Evolutionary conservation across 2,888 invertebrate genomes (phyloP).

Genomic region (Lasioglossum lativentre): DNA sequence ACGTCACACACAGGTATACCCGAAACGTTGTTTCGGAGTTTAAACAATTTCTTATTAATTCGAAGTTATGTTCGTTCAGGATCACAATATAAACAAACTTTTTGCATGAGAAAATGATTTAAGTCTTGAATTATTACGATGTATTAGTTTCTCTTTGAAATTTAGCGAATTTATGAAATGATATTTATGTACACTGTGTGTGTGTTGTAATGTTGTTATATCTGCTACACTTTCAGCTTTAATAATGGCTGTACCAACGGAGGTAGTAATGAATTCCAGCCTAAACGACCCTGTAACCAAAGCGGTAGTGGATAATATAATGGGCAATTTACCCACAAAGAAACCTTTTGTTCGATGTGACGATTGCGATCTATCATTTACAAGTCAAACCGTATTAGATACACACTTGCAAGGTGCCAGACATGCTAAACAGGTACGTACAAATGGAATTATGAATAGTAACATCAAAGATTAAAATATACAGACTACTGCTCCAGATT

Average conservation of each 20-base stretch:
- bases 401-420: slow-evolving; percentile 84
- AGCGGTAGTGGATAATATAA: slow-evolving; percentile 85
- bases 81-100: not conserved
- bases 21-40: not conserved
- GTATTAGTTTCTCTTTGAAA: not conserved
- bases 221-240: slow-evolving; percentile 38
- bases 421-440: slow-evolving; percentile 81
- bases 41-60: slow-evolving; percentile 10
- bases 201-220: not conserved
- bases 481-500: no score
- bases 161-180: not conserved
- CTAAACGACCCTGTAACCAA: slow-evolving; percentile 84
- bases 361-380: slow-evolving; percentile 85
- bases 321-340: slow-evolving; percentile 84
- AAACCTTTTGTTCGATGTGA: slow-evolving; percentile 84
- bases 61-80: not conserved
- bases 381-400: slow-evolving; percentile 84
- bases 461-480: no score
- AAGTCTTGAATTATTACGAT: not conserved
- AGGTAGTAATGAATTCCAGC: slow-evolving; percentile 68
- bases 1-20: slow-evolving; percentile 14
- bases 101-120: not conserved
- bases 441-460: not conserved
- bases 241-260: slow-evolving; percentile 72
- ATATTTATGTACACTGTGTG: not conserved